A percentile compares a stretch with the other conserved stretches of the same genome.
Evolutionary conservation across 2,797 vertebrate genomes (phyloP).

Genomic region (Delichon dasypus): DNA sequence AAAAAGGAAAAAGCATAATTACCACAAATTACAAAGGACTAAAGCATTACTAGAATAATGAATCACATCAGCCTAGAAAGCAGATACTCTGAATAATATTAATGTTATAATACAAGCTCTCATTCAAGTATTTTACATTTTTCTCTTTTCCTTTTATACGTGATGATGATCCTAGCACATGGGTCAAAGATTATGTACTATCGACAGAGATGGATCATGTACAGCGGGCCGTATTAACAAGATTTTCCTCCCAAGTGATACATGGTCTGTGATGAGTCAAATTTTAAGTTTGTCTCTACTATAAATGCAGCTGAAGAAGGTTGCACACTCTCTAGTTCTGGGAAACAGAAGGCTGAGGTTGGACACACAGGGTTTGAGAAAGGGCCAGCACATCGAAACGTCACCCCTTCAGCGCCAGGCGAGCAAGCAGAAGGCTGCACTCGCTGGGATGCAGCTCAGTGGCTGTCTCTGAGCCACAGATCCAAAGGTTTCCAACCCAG

Average conservation of each 20-base stretch:
- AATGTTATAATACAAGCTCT: slow-evolving; percentile 99
- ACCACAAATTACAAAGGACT: slow-evolving; percentile 99
- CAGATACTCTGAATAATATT: slow-evolving; percentile 99
- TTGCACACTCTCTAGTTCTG: slow-evolving; percentile 68
- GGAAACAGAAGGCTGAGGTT: slow-evolving; percentile 57
- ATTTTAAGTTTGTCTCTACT: slow-evolving; percentile 68
- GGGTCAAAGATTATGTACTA: slow-evolving; percentile 87
- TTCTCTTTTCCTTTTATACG: slow-evolving; percentile 85
- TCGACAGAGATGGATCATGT: slow-evolving; percentile 84
- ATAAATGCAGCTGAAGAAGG: slow-evolving; percentile 72
- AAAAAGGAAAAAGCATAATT: slow-evolving; percentile 99
- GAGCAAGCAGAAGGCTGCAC: background rate
- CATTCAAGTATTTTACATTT: slow-evolving; percentile 99
- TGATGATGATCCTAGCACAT: slow-evolving; percentile 87
- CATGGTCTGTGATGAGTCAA: slow-evolving; percentile 64
- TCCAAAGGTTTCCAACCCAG: background rate
- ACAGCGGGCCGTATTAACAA: slow-evolving; percentile 78
- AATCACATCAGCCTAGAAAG: slow-evolving; percentile 99
- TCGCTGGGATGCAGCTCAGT: background rate
- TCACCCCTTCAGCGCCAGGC: background rate
- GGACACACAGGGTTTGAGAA: slow-evolving; percentile 13
- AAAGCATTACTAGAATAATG: slow-evolving; percentile 94
- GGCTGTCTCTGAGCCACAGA: slow-evolving; percentile 1
- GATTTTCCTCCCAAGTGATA: slow-evolving; percentile 77
- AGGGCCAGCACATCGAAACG: slow-evolving; percentile 53